Conservation (phyloP, 2,797 vertebrate genomes). For the Anisognathus igniventris region DNA sequence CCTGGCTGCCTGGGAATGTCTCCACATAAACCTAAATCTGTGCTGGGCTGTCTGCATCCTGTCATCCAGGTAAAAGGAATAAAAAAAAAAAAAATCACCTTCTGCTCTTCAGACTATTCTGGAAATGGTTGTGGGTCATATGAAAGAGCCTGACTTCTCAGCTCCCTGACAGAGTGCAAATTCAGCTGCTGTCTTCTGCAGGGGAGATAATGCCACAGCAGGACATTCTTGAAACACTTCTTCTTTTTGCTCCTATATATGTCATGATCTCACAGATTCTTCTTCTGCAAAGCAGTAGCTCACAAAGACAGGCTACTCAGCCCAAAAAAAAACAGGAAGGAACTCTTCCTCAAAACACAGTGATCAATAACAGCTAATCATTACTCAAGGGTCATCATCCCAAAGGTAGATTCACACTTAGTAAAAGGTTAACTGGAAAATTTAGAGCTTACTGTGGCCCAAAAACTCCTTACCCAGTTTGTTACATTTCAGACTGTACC, state of each 20-base stretch:
- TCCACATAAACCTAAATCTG: background rate
- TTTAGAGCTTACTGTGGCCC: background rate
- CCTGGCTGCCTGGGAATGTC: background rate
- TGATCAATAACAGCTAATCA: background rate
- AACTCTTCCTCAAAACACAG: background rate
- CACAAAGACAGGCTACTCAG: background rate
- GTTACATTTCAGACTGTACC: background rate
- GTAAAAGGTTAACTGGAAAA: conserved; percentile 11
- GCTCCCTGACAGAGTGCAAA: conserved; percentile 4
- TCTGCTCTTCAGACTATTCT: background rate
- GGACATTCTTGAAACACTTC: background rate
- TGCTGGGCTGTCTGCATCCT: background rate
- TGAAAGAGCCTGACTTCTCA: background rate
- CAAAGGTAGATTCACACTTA: background rate
- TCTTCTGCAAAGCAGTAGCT: background rate
- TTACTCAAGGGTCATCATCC: background rate
- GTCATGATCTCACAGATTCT: background rate
- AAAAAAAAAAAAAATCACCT: background rate
- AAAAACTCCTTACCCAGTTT: background rate
- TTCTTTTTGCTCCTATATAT: background rate
- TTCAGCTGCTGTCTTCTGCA: conserved; percentile 24
- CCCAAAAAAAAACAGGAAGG: background rate
- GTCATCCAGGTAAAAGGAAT: background rate
- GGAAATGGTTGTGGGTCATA: background rate
- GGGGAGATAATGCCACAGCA: conserved; percentile 34